Evolutionary conservation across 2,888 invertebrate genomes (phyloP).

Genomic region (Idaea biselata): DNA sequence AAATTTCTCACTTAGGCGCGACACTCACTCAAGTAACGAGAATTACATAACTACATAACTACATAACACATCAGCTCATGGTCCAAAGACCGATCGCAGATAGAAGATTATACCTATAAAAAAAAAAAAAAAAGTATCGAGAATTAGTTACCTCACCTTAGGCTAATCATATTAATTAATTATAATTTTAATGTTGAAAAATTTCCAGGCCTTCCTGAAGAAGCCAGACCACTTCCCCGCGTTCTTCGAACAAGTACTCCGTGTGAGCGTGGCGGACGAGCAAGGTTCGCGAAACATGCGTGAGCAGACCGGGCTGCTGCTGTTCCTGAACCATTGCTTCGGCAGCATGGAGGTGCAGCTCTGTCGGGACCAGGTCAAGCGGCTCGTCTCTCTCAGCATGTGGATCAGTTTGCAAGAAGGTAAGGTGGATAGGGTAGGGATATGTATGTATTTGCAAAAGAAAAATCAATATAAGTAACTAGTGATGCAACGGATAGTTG

Average conservation of each 20-base stretch:
- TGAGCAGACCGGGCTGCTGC: slow-evolving; percentile 93
- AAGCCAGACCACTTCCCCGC: slow-evolving; percentile 87
- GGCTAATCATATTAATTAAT: no score
- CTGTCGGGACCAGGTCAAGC: slow-evolving; percentile 94
- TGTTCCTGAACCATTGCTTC: slow-evolving; percentile 97
- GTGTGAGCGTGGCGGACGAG: slow-evolving; percentile 85
- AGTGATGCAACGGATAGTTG: no score
- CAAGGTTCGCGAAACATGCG: slow-evolving; percentile 63
- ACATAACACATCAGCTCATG: no score
- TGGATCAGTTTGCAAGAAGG: slow-evolving; percentile 94
- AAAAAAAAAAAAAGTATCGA: no score
- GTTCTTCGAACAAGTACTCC: slow-evolving; percentile 91
- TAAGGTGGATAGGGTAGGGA: slow-evolving; percentile 38
- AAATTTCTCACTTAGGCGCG: no score
- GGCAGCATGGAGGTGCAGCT: slow-evolving; percentile 98
- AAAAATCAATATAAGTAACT: no score
- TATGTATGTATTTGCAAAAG: not conserved
- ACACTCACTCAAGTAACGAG: no score
- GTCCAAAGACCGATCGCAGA: no score
- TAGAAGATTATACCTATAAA: no score
- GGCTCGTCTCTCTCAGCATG: slow-evolving; percentile 94
- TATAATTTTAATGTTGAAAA: slow-evolving; percentile 3
- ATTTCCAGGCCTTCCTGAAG: slow-evolving; percentile 86
- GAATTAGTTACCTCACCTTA: no score
- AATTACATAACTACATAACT: no score